These are phyloP conservation scores for Oenanthe oenanthe DNA, from an alignment of 2,113 vertebrate genomes.

Conservation along the genomic window DNA sequence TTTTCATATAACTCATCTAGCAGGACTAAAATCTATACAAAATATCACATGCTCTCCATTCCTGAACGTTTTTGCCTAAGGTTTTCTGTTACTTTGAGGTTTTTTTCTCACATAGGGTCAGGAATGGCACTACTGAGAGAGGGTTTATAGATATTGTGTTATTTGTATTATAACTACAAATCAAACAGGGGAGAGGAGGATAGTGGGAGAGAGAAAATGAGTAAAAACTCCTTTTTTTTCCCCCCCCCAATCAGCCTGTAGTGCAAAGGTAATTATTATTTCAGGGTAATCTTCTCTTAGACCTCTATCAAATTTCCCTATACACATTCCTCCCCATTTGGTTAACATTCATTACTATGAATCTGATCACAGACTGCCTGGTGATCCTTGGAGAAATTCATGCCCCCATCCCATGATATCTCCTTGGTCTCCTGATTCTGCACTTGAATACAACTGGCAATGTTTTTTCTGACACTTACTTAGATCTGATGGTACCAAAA, in stretches of 20 bases:
- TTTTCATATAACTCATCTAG: neutral
- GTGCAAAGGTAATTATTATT: neutral
- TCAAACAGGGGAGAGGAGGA: neutral
- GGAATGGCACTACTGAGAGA: neutral
- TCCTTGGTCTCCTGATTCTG: neutral
- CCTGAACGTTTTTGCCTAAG: neutral
- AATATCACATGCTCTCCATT: neutral
- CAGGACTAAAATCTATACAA: constrained; percentile 5
- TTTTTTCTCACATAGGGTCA: neutral
- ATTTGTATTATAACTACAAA: constrained; percentile 22
- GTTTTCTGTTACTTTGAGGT: neutral
- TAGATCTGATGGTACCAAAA: neutral
- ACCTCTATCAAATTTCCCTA: neutral
- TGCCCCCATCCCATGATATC: no score
- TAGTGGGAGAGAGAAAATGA: neutral
- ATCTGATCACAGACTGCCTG: neutral
- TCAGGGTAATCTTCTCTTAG: neutral
- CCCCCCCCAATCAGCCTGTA: neutral
- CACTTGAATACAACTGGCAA: neutral
- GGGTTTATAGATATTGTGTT: neutral
- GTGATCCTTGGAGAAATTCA: neutral
- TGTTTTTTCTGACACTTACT: neutral
- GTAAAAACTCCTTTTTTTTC: neutral
- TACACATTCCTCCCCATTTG: neutral
- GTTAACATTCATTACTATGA: neutral